Conservation (phyloP, 2,113 vertebrate genomes). For the Scophthalmus maximus region DNA sequence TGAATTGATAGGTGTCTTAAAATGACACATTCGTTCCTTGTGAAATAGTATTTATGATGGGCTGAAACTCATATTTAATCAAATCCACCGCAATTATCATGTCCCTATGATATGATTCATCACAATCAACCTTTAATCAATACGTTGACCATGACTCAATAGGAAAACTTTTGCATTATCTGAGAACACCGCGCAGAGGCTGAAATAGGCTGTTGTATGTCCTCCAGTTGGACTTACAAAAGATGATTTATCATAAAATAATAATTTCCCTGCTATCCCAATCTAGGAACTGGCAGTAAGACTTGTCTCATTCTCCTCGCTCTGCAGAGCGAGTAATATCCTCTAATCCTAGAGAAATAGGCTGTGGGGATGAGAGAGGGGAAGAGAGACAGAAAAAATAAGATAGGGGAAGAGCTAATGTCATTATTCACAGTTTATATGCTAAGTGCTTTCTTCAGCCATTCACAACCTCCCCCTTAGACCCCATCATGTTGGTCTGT, state of each 20-base stretch:
- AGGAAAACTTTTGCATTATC: too few relatives aligned
- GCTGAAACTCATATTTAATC: too few relatives aligned
- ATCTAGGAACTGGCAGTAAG: slow-evolving; percentile 65
- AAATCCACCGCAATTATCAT: too few relatives aligned
- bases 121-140: too few relatives aligned
- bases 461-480: slow-evolving; percentile 18
- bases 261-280: slow-evolving; percentile 59
- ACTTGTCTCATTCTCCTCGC: slow-evolving; percentile 73
- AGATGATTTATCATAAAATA: slow-evolving; percentile 63
- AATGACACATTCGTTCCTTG: too few relatives aligned
- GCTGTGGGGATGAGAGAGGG: slow-evolving; percentile 22
- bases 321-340: slow-evolving; percentile 76
- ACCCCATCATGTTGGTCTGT: slow-evolving; percentile 10
- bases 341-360: slow-evolving; percentile 68
- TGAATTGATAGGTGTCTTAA: too few relatives aligned
- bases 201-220: background rate
- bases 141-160: too few relatives aligned
- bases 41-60: too few relatives aligned
- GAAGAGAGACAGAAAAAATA: slow-evolving; percentile 3
- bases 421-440: slow-evolving; percentile 54
- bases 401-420: slow-evolving; percentile 27
- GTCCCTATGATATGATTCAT: too few relatives aligned
- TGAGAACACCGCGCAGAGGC: too few relatives aligned
- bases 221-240: slow-evolving; percentile 74
- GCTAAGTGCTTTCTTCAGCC: slow-evolving; percentile 23